Base-by-base conservation (phyloP, 2,888 invertebrate genomes). In the Drosophila picticornis region DNA sequence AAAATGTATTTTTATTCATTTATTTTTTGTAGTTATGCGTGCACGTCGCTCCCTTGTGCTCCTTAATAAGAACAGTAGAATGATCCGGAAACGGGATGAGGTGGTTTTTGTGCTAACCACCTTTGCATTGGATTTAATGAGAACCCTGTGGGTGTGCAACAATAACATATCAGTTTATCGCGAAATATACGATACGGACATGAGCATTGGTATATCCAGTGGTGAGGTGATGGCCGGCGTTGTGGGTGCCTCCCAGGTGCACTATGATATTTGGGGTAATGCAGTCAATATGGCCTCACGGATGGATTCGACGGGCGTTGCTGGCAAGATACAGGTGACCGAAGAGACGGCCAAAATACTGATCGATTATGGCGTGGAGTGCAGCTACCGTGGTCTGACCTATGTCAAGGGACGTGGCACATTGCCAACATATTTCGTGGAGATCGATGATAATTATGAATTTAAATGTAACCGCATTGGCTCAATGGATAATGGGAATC, bases 251-350 rank as follows among this genome's bases (percentile, higher is more conserved):
- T 96, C 97, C 63, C 99, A 99, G 91, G 98, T 99, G 0, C 94
- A 98, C 52, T 99, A 98, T 92, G 99, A 99, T 92, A 98, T 99
- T 89, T 99, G 99, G 98, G 99, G 99, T 0, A 97, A 99, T 93
- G 96, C 98, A 0, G 99, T 99, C 0, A 99, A 99, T 93, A 97
- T 99, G 95, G 98, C 99, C 2, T 98, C 98, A 0, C 94, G 99
- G 83, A 98, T 99, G 98, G 99, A 99, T 91, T 97, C 97, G 0
- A 97, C 97, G 0, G 99, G 99, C 9, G 94, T 96, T 77, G 94
- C 96, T 16, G 96, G 97, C 31, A 94, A 95, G 91, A 97, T 97
- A 85, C 97, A 97, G 93, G 96, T 96, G 0, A 96, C 96, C 32
- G 95, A 96, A 88, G 95, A 96, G 61, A 96, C 97, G 0, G 96